Percentiles rank a stretch among this genome's conserved stretches.
Conservation (phyloP, 1,140 invertebrate genomes). For the Euschistus heros region DNA sequence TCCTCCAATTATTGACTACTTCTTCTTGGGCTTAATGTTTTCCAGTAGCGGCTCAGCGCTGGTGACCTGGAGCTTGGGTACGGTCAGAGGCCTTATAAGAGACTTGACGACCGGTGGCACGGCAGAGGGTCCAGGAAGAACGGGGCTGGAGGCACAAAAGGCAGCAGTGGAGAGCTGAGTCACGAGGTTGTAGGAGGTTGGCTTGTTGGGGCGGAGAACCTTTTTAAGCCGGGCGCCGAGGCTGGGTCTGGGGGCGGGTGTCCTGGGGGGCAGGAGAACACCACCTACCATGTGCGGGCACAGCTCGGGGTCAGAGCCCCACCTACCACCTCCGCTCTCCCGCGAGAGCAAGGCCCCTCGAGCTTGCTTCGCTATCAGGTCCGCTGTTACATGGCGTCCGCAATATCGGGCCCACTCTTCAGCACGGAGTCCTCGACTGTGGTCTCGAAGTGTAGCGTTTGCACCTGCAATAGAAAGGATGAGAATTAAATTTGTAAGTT, state of each 20-base stretch:
- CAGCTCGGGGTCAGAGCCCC: constrained; percentile 43
- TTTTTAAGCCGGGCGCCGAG: constrained; percentile 15
- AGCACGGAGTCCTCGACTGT: constrained; percentile 55
- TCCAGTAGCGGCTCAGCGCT: constrained; percentile 16
- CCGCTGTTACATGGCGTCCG: constrained; percentile 59
- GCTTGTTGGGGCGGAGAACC: constrained; percentile 31
- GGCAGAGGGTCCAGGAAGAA: constrained; percentile 38
- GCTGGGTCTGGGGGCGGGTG: not conserved
- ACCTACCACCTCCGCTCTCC: constrained; percentile 43
- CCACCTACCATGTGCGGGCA: constrained; percentile 23
- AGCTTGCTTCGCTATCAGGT: constrained; percentile 60
- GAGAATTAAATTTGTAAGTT: no score
- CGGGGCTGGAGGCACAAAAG: constrained; percentile 49
- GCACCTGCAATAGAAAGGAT: constrained; percentile 44
- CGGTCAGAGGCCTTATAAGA: constrained; percentile 44
- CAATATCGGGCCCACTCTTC: constrained; percentile 71
- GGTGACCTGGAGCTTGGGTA: constrained; percentile 44
- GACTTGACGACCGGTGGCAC: constrained; percentile 45
- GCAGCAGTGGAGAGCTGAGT: constrained; percentile 50
- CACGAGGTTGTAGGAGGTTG: constrained; percentile 38
- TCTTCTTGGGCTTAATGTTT: constrained; percentile 12
- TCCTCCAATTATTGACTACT: constrained; percentile 12
- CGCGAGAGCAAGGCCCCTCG: constrained; percentile 45
- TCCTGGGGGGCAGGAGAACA: constrained; percentile 5
- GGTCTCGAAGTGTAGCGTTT: constrained; percentile 58